phyloP scores from a whole-genome alignment of 1,140 invertebrate genomes.

The Thaumatotibia leucotreta region DNA sequence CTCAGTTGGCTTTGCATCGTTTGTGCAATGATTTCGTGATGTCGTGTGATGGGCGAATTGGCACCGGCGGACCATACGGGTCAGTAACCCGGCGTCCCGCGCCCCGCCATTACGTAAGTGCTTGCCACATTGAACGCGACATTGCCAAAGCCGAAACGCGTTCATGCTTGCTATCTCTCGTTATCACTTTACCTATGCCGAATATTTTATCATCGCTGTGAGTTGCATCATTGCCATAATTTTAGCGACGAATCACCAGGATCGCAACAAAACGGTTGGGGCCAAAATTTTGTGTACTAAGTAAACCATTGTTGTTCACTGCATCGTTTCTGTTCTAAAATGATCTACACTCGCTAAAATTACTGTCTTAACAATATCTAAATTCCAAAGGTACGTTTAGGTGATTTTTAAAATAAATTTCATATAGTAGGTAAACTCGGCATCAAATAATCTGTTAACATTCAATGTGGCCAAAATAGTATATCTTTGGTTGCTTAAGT shows the following conservation, averaged over 20 bases:
- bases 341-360: too few relatives aligned
- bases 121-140: slow-evolving; percentile 55
- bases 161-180: slow-evolving; percentile 44
- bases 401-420: too few relatives aligned
- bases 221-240: not conserved
- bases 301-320: too few relatives aligned
- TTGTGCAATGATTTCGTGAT: slow-evolving; percentile 59
- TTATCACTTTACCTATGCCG: slow-evolving; percentile 23
- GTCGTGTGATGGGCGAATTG: slow-evolving; percentile 66
- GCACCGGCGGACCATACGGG: slow-evolving; percentile 62
- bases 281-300: not conserved
- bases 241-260: not conserved
- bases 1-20: slow-evolving; percentile 32
- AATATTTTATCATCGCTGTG: not conserved
- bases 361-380: too few relatives aligned
- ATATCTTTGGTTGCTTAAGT: too few relatives aligned
- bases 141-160: slow-evolving; percentile 53
- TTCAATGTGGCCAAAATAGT: too few relatives aligned
- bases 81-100: slow-evolving; percentile 48
- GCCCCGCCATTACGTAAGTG: slow-evolving; percentile 55
- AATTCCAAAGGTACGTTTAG: too few relatives aligned
- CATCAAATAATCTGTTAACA: too few relatives aligned
- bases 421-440: too few relatives aligned
- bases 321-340: too few relatives aligned
- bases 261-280: too few relatives aligned